Evolutionary conservation across 2,888 invertebrate genomes (phyloP), one percentile per base, ranked within the genome.

Genomic region (Rhodophaea formosa): DNA sequence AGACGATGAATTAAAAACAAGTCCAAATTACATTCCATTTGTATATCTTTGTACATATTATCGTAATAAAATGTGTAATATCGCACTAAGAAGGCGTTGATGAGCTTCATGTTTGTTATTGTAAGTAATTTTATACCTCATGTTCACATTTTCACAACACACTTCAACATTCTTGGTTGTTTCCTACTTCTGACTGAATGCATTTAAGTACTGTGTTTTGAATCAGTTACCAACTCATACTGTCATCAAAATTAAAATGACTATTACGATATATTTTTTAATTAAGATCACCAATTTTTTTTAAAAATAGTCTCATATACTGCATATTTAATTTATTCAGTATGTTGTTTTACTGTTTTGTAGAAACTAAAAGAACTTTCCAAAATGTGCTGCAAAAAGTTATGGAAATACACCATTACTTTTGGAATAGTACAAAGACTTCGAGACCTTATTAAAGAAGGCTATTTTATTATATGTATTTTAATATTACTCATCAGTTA

Each of bases 11-110:
- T 75, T 77, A 80, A 86, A 79, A 76, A 69, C 70, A 75, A 84
- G 90, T 90, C 89, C 86, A 90, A 83, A 82, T 82, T 80, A 89
- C 90, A 90, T 90, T 90, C 90, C 90, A 88, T 76, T 79, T 84
- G 80, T 85, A 80, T 80, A 83, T 82, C 72, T 77, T 77, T 87
- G 86, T 89, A 87, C 71, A 86, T 88, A 88, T 70, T 69, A 63
- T 69, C 70, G 70, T 71, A 65, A 68, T 70, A 68, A 43, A 53
- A 64, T 69, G 62, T 70, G 65, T 74, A 74, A 67, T 72, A 74
- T 72, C 70, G 75, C 71, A 69, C 71, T 71, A 78, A 79, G 75
- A 80, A 79, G 81, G 78, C 82, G 81, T 77, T 70, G 71, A 80
- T 83, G 80, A 88, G 88, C 88, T 90, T 90, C 89, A 89, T 88